Base-by-base conservation (phyloP, 1,140 invertebrate genomes). In the Muscidifurax raptorellus region DNA sequence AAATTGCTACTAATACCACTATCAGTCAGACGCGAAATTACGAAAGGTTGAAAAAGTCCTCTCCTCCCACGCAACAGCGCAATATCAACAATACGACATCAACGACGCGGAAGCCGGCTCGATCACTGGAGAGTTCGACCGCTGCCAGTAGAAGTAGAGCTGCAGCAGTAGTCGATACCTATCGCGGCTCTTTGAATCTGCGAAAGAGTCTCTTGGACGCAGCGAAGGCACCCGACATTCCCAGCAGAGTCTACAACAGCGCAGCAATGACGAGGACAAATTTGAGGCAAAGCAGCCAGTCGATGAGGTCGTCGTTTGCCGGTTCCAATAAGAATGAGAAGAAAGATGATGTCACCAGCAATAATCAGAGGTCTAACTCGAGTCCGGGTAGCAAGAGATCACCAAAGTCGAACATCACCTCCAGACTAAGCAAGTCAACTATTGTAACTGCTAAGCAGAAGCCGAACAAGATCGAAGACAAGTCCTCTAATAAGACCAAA, bases 61-160 rank as follows among this genome's bases (percentile, higher is more conserved):
- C 90, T 0, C 90, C 91, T 1, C 90, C 91, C 13, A 86, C 86
- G 28, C 90, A 91, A n/a, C 91, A 91, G 28, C 90, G 88, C 44
- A 93, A 88, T 85, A 87, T 89, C 0, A 22, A 90, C 0, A 89
- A 88, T 6, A 88, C 89, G 0, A 13, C 90, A 1, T 88, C 88
- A 0, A 64, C 82, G 0, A 83, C 87, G 0, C 88, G 87, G 27
- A 89, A 89, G 85, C 83, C 91, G 13, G 87, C 85, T 4, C 89
- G 90, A 76, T 90, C 91, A 0, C 27, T 93, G 22, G 92, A 93
- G 78, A 90, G 86, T 84, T 93, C 92, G 0, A 93, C 92, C 0
- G 92, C 92, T 4, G 91, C 92, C 0, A 93, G 92, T 84, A 87
- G 92, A 77, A 93, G 91, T 86, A 90, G 92, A 30, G 92, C 90